A percentile compares a stretch with the other conserved stretches of the same genome.
Evolutionary conservation across 2,888 invertebrate species (phyloP).

Genomic region (Mythimna ferrago): DNA sequence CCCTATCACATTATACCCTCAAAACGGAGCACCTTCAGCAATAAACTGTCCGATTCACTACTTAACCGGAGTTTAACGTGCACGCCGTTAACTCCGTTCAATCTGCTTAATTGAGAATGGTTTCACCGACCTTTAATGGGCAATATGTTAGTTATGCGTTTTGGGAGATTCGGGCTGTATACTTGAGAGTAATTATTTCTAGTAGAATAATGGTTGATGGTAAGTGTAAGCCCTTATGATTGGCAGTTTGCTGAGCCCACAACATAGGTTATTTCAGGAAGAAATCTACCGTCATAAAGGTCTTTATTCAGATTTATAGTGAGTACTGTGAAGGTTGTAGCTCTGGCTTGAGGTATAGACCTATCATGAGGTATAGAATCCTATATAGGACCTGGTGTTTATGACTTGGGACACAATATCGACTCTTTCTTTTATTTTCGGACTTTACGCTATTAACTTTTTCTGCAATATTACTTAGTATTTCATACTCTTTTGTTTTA

Average conservation of each 20-base stretch:
- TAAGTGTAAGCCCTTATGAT: slow-evolving; percentile 22
- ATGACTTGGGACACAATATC: no score
- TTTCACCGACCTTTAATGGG: slow-evolving; percentile 79
- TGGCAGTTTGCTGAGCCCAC: slow-evolving; percentile 2
- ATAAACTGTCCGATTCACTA: slow-evolving; percentile 87
- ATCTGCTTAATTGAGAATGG: slow-evolving; percentile 89
- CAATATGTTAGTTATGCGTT: slow-evolving; percentile 73
- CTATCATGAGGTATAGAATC: no score
- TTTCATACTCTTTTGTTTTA: no score
- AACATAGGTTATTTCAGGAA: not conserved
- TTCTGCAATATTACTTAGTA: no score
- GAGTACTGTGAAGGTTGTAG: no score
- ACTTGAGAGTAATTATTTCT: slow-evolving; percentile 57
- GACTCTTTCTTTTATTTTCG: no score
- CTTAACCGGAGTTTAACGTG: slow-evolving; percentile 85
- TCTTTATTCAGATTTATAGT: no score
- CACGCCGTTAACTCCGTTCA: slow-evolving; percentile 84
- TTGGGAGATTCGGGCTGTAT: slow-evolving; percentile 59
- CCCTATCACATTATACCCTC: slow-evolving; percentile 69
- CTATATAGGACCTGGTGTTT: no score
- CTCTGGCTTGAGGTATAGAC: no score
- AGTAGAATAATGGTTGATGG: slow-evolving; percentile 42
- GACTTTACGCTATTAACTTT: no score
- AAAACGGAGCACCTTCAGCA: slow-evolving; percentile 79
- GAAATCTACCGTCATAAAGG: not conserved